Percentiles rank a stretch among this genome's conserved stretches.
Conservation (phyloP, 2,888 invertebrate species). For the Leptothorax acervorum region DNA sequence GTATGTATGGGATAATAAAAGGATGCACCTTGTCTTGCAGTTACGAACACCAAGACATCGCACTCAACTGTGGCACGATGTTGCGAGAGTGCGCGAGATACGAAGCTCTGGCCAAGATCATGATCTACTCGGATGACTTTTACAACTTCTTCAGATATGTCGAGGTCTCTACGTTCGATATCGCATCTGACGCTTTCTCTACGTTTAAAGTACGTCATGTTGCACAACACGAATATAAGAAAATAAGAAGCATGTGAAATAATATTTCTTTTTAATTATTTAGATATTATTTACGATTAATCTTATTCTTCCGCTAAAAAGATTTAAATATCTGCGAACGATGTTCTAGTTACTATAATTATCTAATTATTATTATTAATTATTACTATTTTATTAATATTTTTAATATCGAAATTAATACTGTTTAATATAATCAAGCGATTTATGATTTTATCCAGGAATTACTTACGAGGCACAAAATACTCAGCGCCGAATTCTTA, state of each 20-base stretch:
- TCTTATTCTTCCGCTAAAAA: not conserved
- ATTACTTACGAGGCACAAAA: constrained; percentile 97
- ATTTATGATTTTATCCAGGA: constrained; percentile 88
- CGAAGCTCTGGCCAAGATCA: constrained; percentile 99
- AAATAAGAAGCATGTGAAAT: constrained; percentile 56
- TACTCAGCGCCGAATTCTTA: constrained; percentile 98
- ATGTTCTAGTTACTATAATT: not conserved
- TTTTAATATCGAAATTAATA: not conserved
- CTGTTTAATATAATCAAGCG: not conserved
- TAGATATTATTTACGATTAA: constrained; percentile 19
- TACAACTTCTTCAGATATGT: constrained; percentile 99
- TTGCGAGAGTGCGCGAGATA: constrained; percentile 99
- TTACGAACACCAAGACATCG: constrained; percentile 99
- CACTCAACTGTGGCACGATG: constrained; percentile 99
- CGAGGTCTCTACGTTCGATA: constrained; percentile 99
- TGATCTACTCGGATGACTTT: constrained; percentile 99
- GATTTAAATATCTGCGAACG: not conserved
- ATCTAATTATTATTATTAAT: not conserved
- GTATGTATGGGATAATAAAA: not conserved
- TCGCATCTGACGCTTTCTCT: constrained; percentile 99
- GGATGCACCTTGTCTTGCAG: constrained; percentile 86
- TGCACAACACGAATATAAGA: constrained; percentile 11
- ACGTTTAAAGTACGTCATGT: constrained; percentile 95
- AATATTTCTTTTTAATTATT: constrained; percentile 23
- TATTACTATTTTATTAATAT: not conserved